Percentiles rank a stretch among this genome's conserved stretches.
These are phyloP conservation scores for Halichoerus grypus DNA, from an alignment of 2,113 vertebrate species.

Conservation along the genomic window DNA sequence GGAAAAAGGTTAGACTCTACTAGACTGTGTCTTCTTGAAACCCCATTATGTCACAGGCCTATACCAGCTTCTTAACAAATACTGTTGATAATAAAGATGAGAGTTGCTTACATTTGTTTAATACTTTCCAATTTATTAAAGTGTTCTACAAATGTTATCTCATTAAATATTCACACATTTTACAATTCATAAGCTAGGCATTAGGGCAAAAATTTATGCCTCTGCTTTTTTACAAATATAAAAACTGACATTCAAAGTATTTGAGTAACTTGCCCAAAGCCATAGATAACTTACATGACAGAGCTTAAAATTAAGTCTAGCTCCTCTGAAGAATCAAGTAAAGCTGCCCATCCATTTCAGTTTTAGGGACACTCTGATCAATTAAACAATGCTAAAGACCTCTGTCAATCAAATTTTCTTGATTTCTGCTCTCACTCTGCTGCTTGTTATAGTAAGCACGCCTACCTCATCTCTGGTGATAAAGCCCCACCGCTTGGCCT, in stretches of 20 bases:
- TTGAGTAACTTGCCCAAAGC: not conserved
- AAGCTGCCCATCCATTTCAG: not conserved
- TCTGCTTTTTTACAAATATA: not conserved
- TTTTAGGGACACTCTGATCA: not conserved
- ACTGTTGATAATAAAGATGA: not conserved
- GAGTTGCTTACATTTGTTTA: not conserved
- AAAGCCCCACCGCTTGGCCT: too few species aligned
- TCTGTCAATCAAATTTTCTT: not conserved
- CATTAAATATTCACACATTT: not conserved
- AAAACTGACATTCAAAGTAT: not conserved
- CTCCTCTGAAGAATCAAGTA: conserved; percentile 2
- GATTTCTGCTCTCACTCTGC: not conserved
- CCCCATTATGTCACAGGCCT: not conserved
- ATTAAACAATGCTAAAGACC: not conserved
- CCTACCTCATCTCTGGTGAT: not conserved
- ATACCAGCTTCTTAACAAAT: not conserved
- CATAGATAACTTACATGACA: not conserved
- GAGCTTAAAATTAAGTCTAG: not conserved
- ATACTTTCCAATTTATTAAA: not conserved
- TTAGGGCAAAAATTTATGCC: not conserved
- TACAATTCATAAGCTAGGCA: not conserved
- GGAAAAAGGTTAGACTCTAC: not conserved
- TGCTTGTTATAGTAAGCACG: not conserved
- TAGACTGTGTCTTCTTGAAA: not conserved
- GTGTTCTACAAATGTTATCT: not conserved